A percentile compares a stretch with the other conserved stretches of the same genome.
These are phyloP conservation scores for Iguana delicatissima DNA, from an alignment of 2,797 vertebrate genomes.

Conservation along the genomic window DNA sequence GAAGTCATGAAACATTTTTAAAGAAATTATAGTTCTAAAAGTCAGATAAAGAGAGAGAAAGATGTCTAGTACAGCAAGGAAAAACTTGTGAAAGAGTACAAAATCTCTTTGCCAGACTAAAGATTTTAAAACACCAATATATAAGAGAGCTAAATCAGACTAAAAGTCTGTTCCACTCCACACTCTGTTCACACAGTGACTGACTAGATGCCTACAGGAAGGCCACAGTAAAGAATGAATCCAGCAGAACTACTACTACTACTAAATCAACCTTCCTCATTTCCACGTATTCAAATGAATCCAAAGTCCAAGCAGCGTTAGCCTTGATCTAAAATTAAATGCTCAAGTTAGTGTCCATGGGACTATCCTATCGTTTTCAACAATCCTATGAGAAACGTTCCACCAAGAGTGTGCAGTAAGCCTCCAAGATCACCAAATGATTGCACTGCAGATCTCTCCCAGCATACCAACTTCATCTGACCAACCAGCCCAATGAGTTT, in stretches of 20 bases:
- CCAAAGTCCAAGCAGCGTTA: not conserved
- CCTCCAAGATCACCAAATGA: not conserved
- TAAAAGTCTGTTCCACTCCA: not conserved
- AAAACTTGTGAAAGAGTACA: constrained; percentile 49
- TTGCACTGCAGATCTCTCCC: not conserved
- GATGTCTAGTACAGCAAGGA: constrained; percentile 38
- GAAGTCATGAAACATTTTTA: not conserved
- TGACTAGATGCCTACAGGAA: not conserved
- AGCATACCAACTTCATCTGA: not conserved
- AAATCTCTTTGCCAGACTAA: constrained; percentile 26
- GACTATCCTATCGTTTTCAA: not conserved
- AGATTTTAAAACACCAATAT: constrained; percentile 8
- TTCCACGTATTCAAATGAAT: not conserved
- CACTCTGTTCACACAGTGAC: not conserved
- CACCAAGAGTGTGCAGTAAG: not conserved
- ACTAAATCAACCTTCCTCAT: not conserved
- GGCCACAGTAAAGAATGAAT: not conserved
- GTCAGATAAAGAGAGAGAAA: constrained; percentile 10
- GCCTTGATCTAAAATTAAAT: not conserved
- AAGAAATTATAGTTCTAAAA: constrained; percentile 36
- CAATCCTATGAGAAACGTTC: not conserved
- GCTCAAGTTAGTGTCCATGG: not conserved
- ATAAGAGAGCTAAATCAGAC: not conserved
- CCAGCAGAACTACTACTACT: too few relatives aligned
- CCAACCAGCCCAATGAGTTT: not conserved